A percentile compares a stretch with the other conserved stretches of the same genome.
phyloP scores from a whole-genome alignment of 2,113 vertebrate genomes.

The Crotophaga sulcirostris region DNA sequence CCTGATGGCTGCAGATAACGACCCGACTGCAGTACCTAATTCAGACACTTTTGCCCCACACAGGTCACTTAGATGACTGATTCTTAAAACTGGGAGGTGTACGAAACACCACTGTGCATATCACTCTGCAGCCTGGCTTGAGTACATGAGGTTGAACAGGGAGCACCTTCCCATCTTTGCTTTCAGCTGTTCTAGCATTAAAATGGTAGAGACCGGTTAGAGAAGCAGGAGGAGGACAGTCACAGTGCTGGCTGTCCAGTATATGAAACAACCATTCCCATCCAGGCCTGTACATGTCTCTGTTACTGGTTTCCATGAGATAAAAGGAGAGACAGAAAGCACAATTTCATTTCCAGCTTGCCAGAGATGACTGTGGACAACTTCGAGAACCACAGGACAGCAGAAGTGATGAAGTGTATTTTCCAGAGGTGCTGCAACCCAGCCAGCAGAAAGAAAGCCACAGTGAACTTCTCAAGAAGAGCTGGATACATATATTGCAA shows the following conservation, averaged over 20 bases:
- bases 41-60: not conserved
- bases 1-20: not conserved
- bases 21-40: not conserved
- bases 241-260: too few species aligned
- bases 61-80: too few species aligned
- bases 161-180: not conserved
- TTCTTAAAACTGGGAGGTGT: too few species aligned
- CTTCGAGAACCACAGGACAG: rapidly evolving
- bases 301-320: not conserved
- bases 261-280: not conserved
- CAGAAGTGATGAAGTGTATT: not conserved
- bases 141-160: not conserved
- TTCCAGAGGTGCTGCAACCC: not conserved
- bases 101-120: too few species aligned
- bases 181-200: not conserved
- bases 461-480: not conserved
- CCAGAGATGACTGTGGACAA: not conserved
- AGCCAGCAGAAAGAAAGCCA: not conserved
- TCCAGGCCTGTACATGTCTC: not conserved
- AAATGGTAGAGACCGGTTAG: not conserved
- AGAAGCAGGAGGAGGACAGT: not conserved
- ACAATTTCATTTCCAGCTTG: not conserved
- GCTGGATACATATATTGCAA: not conserved
- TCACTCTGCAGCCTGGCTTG: not conserved
- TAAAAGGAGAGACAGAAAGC: not conserved